Evolutionary conservation across 2,113 vertebrate species (phyloP), one percentile per base, ranked within the genome.

Genomic region (Cheilinus undulatus): DNA sequence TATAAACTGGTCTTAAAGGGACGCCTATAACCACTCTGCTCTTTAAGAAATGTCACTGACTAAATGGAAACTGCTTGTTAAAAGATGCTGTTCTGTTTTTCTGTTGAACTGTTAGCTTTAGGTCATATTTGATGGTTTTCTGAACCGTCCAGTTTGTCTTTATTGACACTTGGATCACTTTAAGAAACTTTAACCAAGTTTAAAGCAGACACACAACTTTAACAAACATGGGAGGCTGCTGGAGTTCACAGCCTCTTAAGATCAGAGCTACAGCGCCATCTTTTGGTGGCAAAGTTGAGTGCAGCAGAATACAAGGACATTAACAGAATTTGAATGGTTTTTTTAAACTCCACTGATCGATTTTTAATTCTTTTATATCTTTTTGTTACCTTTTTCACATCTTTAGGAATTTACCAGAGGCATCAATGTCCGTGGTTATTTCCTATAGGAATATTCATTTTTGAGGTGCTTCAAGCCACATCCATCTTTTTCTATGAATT

Each of bases 231-330:
- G 42, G 56, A 69, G 54, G 61, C 67, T 26, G 43, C 43, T 30
- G 73, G 19, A 38, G 54, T 64, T 63, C 30, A n/a, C 40, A 7
- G 40, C 48, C 17, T 54, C 24, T 42, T 20, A 74, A 86, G 42
- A 27, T 51, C 87, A 85, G 80, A 88, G 48, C 74, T 85, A 38
- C 65, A 92, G 90, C 80, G 24, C 92, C 93, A 91, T 90, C 92
- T 84, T 83, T 78, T 93, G 92, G 92, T 66, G 1, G 58, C 2
- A 20, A 42, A 48, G 32, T 27, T 19, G 53, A 82, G 34, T 60
- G 68, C 79, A 82, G 42, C 22, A 42, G n/a, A 20, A 28, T n/a
- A 4, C 7, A 10, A 56, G 9, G 13, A 17, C 0, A 8, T 24
- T 7, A 26, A 14, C 11, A 40, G 13, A 67, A 54, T 3, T 14